Evolutionary conservation across 92 coral and sea anemone species (phyloP).

Genomic region (Palythoa grandiflora): DNA sequence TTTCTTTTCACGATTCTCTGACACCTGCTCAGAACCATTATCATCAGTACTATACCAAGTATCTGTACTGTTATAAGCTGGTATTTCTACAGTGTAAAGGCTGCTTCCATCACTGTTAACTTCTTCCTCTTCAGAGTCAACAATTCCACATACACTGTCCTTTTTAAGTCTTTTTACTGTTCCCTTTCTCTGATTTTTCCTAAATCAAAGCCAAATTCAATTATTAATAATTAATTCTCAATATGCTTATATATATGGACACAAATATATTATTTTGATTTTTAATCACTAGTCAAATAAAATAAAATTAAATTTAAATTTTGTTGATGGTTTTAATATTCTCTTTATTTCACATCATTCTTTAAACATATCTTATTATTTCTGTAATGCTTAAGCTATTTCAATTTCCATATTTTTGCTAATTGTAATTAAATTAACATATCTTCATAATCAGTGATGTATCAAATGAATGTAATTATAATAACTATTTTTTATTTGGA

Average conservation of each 20-base stretch:
- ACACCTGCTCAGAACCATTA: not conserved
- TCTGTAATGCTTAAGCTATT: not conserved
- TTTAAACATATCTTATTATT: no score
- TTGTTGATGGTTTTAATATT: no score
- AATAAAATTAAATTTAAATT: no score
- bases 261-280: no score
- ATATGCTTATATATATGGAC: no score
- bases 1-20: not conserved
- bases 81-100: constrained; percentile 32
- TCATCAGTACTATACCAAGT: not conserved
- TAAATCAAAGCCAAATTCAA: not conserved
- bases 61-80: not conserved
- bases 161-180: constrained; percentile 18
- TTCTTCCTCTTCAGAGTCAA: constrained; percentile 28
- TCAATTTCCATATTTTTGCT: not conserved
- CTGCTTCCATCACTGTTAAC: not conserved
- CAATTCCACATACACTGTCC: not conserved
- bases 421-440: not conserved
- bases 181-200: constrained; percentile 33
- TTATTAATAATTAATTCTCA: not conserved
- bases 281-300: no score
- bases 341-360: no score
- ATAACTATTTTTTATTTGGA: no score
- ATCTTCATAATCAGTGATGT: constrained; percentile 9
- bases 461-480: no score